phyloP scores from a whole-genome alignment of 1,140 invertebrate species.

The Nomia melanderi region DNA sequence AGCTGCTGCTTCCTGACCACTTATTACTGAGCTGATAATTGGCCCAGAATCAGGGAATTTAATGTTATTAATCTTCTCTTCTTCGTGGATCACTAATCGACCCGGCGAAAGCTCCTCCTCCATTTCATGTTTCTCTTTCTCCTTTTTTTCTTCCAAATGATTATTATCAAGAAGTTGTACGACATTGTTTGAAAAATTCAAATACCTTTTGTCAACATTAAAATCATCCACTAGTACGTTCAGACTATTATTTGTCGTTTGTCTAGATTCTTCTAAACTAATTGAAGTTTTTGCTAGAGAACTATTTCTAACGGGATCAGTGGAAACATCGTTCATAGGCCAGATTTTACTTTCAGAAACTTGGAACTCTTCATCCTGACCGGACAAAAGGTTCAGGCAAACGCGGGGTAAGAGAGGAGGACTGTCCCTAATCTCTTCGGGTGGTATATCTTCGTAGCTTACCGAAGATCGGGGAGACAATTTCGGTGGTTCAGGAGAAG shows the following conservation, averaged over 20 bases:
- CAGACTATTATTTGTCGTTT: too few relatives aligned
- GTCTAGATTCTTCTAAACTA: neutral
- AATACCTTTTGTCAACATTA: neutral
- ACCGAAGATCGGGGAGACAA: conserved; percentile 60
- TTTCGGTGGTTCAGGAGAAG: conserved; percentile 65
- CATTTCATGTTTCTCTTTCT: neutral
- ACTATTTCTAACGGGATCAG: neutral
- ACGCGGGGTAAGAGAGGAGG: conserved; percentile 63
- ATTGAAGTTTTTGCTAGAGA: too few relatives aligned
- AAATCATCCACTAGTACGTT: neutral
- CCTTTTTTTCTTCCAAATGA: neutral
- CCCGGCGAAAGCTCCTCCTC: neutral
- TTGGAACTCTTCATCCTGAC: neutral
- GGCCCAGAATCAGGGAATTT: neutral
- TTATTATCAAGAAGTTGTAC: neutral
- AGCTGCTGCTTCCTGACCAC: neutral
- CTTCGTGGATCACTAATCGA: conserved; percentile 3
- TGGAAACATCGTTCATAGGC: neutral
- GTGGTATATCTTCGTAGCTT: conserved; percentile 39
- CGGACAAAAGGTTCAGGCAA: conserved; percentile 33
- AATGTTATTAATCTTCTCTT: neutral
- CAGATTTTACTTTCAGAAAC: conserved; percentile 1
- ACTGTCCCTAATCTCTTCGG: conserved; percentile 53
- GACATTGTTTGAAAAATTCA: neutral
- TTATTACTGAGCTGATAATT: neutral